Percentiles rank a stretch among this genome's conserved stretches.
Evolutionary conservation across 2,797 vertebrate genomes (phyloP).

Genomic region (Semotilus atromaculatus): DNA sequence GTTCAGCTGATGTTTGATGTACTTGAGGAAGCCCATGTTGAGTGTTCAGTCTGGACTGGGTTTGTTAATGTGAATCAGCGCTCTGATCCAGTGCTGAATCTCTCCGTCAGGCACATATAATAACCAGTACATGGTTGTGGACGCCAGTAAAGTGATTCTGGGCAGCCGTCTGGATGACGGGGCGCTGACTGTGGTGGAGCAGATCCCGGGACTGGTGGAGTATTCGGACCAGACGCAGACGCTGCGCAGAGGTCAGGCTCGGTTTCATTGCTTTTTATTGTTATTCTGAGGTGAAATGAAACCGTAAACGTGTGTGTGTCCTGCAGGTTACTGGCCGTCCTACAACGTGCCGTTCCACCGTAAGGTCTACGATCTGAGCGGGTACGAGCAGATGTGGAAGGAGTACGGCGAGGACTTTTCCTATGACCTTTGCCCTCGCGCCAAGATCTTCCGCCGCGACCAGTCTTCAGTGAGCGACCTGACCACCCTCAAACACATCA

Average conservation of each 20-base stretch:
- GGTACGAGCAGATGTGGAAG: conserved; percentile 81
- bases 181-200: conserved; percentile 88
- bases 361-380: conserved; percentile 86
- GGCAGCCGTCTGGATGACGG: conserved; percentile 77
- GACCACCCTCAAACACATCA: conserved; percentile 87
- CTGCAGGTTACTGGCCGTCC: conserved; percentile 92
- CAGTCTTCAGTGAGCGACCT: conserved; percentile 84
- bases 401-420: conserved; percentile 86
- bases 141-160: conserved; percentile 85
- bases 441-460: conserved; percentile 95
- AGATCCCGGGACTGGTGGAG: conserved; percentile 90
- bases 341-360: conserved; percentile 93
- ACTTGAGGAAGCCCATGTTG: too few relatives aligned
- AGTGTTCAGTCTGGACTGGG: neutral
- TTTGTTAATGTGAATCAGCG: neutral
- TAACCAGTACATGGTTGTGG: conserved; percentile 94
- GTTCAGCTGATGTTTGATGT: neutral
- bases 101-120: conserved; percentile 87
- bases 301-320: neutral
- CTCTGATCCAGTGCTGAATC: neutral
- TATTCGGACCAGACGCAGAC: conserved; percentile 88
- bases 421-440: conserved; percentile 90
- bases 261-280: neutral
- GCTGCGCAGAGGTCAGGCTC: conserved; percentile 83
- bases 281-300: neutral